A percentile compares a stretch with the other conserved stretches of the same genome.
These are phyloP conservation scores for Lypha dubia DNA, from an alignment of 2,888 invertebrate species.

Conservation along the genomic window DNA sequence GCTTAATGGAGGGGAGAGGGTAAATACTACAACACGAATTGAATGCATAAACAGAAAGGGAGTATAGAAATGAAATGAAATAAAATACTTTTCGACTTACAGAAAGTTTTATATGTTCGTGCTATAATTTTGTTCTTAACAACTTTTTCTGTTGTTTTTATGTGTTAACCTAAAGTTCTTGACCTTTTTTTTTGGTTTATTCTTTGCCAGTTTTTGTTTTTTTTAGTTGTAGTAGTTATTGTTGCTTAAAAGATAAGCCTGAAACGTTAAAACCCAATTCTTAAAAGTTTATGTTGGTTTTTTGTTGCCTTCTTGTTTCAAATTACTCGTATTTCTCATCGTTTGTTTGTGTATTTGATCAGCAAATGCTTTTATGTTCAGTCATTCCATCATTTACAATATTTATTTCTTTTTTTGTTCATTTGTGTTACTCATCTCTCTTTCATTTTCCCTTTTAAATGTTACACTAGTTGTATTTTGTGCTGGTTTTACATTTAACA, in stretches of 20 bases:
- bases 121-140: conserved; percentile 18
- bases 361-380: conserved; percentile 68
- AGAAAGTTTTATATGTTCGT: conserved; percentile 12
- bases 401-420: neutral
- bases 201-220: conserved; percentile 3
- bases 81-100: conserved; percentile 28
- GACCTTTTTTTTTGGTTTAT: conserved; percentile 56
- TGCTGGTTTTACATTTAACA: conserved; percentile 67
- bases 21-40: neutral
- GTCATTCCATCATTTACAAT: conserved; percentile 52
- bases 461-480: conserved; percentile 26
- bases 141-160: conserved; percentile 21
- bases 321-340: conserved; percentile 64
- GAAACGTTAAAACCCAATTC: conserved; percentile 53
- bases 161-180: conserved; percentile 65
- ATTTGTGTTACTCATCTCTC: conserved; percentile 8
- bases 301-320: conserved; percentile 30
- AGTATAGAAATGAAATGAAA: conserved; percentile 52
- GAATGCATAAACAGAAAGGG: neutral
- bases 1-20: too few relatives aligned
- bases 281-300: conserved; percentile 23
- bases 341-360: conserved; percentile 65
- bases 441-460: conserved; percentile 39
- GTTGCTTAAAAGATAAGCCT: conserved; percentile 20
- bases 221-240: conserved; percentile 9